Base-by-base conservation (phyloP, 2,797 vertebrate species). In the Toxotes lorentzi region DNA sequence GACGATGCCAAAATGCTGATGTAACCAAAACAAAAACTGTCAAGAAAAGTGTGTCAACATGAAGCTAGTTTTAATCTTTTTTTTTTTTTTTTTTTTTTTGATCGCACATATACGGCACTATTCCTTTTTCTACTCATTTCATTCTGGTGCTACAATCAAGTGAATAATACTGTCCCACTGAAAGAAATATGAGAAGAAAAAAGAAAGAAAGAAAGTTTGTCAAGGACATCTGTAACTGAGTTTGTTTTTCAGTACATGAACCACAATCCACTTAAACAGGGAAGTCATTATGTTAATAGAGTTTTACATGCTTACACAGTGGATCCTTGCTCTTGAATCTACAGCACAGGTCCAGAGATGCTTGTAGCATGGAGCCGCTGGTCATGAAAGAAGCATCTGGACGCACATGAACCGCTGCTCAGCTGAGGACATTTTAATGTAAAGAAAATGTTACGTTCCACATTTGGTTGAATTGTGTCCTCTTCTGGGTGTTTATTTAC, bases 251-350 rank as follows among this genome's bases (percentile, higher is more conserved):
- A 88, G 85, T 87, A 91, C 88, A 88, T 82, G 87, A 90, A 91
- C 91, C 85, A 78, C 89, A 93, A 92, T 93, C 90, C 91, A 93
- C 87, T 94, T 94, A 94, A 94, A 94, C 84, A 74, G 89, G 93
- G 93, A 94, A 93, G 92, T 94, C 92, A 91, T 95, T 94, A 93
- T 77, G 89, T 84, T 94, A 93, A 93, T 91, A 79, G 68, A 88
- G 91, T 94, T 94, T 92, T 86, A 85, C 82, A 48, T 88, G 87
- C 88, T 79, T 59, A 76, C 88, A 76, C 88, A 32, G 90, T 88
- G 86, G 89, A 87, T 89, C 78, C 78, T 89, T 78, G 84, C 83
- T 88, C 87, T 78, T 79, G 80, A 84, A 74, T 81, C 84, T 71
- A 43, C 74, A 78, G 67, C 50, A 23, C 78, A 79, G 79, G 67